A percentile compares a stretch with the other conserved stretches of the same genome.
phyloP scores from a whole-genome alignment of 37 sponge, comb jelly and placozoan species.

The Aphrocallistes beatrix region DNA sequence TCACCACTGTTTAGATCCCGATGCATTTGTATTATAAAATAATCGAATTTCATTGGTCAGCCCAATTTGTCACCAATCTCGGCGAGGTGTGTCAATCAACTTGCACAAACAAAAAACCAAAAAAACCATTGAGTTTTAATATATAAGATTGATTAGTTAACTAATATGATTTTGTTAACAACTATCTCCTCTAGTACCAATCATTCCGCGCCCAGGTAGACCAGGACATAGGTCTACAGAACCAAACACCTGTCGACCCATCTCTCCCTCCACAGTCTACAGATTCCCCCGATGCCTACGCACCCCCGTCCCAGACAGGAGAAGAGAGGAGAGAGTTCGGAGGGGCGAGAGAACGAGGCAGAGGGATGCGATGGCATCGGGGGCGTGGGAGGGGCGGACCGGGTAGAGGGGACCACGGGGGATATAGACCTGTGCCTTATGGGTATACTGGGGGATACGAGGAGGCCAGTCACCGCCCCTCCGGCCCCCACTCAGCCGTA shows the following conservation, averaged over 20 bases:
- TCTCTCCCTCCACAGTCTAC: not conserved
- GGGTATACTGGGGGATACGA: constrained; percentile 9
- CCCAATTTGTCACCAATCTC: too few species aligned
- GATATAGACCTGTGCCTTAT: not conserved
- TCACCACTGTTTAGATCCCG: too few species aligned
- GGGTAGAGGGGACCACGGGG: not conserved
- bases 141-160: too few species aligned
- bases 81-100: too few species aligned
- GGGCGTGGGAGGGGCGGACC: not conserved
- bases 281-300: too few species aligned
- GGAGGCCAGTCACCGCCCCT: not conserved
- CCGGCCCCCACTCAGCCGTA: not conserved
- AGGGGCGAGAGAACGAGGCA: not conserved
- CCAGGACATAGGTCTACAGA: not conserved
- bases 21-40: too few species aligned
- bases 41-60: too few species aligned
- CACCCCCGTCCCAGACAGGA: not conserved
- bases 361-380: constrained; percentile 17
- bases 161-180: too few species aligned
- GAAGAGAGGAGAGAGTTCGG: not conserved
- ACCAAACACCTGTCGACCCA: not conserved
- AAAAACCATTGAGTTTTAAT: too few species aligned
- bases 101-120: too few species aligned
- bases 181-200: not conserved
- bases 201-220: constrained; percentile 5